A percentile compares a stretch with the other conserved stretches of the same genome.
These are phyloP conservation scores for Mactromeris polynyma DNA, from an alignment of 2,888 invertebrate genomes.

Conservation along the genomic window DNA sequence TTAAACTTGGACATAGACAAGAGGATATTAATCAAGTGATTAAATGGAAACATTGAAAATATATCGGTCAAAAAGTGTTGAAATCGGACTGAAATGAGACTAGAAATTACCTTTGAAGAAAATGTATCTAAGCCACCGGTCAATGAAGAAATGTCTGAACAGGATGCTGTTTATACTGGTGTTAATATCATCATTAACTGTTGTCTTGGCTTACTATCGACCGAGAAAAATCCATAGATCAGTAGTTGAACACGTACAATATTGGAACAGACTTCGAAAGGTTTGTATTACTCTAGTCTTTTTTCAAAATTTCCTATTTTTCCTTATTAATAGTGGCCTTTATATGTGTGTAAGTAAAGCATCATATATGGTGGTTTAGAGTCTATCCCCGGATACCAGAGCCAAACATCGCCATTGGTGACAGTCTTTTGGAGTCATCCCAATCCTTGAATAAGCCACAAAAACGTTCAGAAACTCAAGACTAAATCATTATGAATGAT, in stretches of 20 bases:
- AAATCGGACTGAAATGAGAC: background rate
- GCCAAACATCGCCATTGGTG: too few species aligned
- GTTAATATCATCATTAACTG: constrained; percentile 30
- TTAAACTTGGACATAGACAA: too few species aligned
- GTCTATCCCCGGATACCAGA: too few species aligned
- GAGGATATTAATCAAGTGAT: background rate
- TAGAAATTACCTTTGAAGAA: background rate
- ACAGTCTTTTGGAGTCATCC: too few species aligned
- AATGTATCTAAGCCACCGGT: background rate
- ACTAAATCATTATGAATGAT: too few species aligned
- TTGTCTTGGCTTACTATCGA: constrained; percentile 40
- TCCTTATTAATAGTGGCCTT: too few species aligned
- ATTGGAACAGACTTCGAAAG: constrained; percentile 69
- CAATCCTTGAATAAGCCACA: too few species aligned
- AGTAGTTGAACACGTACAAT: constrained; percentile 51
- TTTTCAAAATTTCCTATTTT: too few species aligned
- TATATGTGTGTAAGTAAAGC: too few species aligned
- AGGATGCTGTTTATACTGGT: constrained; percentile 30
- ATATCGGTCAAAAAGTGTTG: background rate
- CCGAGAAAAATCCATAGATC: constrained; percentile 44
- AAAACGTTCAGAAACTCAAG: too few species aligned
- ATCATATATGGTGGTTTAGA: too few species aligned
- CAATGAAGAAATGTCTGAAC: background rate
- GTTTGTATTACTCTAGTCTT: constrained; percentile 35
- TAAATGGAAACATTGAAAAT: background rate